Percentiles rank a stretch among this genome's conserved stretches.
Evolutionary conservation across 2,113 vertebrate species (phyloP).

Genomic region (Picathartes gymnocephalus): DNA sequence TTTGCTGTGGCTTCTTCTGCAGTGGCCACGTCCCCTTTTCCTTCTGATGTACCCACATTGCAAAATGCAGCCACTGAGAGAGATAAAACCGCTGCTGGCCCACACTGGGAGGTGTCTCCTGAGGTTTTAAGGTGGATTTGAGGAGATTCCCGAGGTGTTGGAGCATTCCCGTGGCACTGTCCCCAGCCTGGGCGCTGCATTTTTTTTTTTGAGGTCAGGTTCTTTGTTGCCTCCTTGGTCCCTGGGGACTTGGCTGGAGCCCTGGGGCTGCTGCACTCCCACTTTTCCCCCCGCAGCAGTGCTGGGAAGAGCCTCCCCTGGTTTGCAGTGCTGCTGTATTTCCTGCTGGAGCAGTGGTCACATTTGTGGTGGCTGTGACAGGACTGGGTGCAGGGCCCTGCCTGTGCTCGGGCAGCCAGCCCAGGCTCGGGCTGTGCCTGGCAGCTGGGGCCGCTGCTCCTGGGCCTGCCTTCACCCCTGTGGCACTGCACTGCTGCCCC

Average conservation of each 20-base stretch:
- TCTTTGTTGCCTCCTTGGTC: not conserved
- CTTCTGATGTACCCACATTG: fast-evolving
- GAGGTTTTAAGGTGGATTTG: not conserved
- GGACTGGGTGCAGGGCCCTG: not conserved
- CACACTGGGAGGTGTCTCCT: not conserved
- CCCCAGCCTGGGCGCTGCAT: not conserved
- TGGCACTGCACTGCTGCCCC: fast-evolving
- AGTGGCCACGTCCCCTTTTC: not conserved
- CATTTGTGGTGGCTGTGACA: not conserved
- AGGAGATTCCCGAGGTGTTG: not conserved
- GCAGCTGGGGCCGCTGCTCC: too few species aligned
- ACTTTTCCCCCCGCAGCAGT: fast-evolving
- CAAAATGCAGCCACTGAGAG: not conserved
- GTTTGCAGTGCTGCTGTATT: not conserved
- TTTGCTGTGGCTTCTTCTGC: not conserved
- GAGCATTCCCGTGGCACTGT: too few species aligned
- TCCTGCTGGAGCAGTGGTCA: not conserved
- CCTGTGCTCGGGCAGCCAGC: not conserved
- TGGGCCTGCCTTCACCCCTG: not conserved
- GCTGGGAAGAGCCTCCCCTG: not conserved
- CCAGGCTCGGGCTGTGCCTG: not conserved
- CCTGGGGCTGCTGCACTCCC: fast-evolving
- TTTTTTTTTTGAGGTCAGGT: not conserved
- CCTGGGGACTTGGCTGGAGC: not conserved
- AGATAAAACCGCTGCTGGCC: not conserved